phyloP scores from a whole-genome alignment of 2,888 invertebrate species.

The Philereme vetulata region DNA sequence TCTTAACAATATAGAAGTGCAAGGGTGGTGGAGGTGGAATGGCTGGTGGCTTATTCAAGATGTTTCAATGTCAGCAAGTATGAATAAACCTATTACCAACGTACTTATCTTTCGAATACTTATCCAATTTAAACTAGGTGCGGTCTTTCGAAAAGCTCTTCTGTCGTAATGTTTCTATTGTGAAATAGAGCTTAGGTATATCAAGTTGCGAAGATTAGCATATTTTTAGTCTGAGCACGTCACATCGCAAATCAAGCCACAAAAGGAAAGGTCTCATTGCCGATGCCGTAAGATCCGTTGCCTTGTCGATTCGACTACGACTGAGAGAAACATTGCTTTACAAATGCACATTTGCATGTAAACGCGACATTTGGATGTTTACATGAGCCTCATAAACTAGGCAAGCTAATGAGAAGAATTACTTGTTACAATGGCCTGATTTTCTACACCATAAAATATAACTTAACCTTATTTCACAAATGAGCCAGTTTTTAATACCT shows the following conservation, averaged over 20 bases:
- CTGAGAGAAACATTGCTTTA: conserved; percentile 18
- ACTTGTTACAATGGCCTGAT: no score
- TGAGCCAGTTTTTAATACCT: no score
- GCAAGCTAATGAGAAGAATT: no score
- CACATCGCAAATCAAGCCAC: conserved; percentile 49
- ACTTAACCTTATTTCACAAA: no score
- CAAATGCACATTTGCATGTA: conserved; percentile 16
- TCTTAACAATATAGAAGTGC: conserved; percentile 20
- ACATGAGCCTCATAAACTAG: background rate
- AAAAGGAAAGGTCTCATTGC: conserved; percentile 48
- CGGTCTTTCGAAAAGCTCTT: conserved; percentile 52
- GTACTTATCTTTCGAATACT: conserved; percentile 52
- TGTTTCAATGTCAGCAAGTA: conserved; percentile 51
- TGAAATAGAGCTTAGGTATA: conserved; percentile 47
- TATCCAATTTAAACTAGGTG: conserved; percentile 48
- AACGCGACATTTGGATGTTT: conserved; percentile 14
- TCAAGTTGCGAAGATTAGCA: conserved; percentile 52
- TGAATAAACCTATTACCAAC: conserved; percentile 39
- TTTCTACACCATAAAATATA: no score
- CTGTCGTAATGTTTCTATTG: conserved; percentile 48
- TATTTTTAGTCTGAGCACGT: conserved; percentile 55
- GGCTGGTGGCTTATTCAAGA: conserved; percentile 36
- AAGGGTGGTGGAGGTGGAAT: conserved; percentile 28
- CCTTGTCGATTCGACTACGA: conserved; percentile 12
- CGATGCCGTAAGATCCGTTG: conserved; percentile 1